phyloP scores from a whole-genome alignment of 2,888 invertebrate species.

The Macrophya alboannulata region DNA sequence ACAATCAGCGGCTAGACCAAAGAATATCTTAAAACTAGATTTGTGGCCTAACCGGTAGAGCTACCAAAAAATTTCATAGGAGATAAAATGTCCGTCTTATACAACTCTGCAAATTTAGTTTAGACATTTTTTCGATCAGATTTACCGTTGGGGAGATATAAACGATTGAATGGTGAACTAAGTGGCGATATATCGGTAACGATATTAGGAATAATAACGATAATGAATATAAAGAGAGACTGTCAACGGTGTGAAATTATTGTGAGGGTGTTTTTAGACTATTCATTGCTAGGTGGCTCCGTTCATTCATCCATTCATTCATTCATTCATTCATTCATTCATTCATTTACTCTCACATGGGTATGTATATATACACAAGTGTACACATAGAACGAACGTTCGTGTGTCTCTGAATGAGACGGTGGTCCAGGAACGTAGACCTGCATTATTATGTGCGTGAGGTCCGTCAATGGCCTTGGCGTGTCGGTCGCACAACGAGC shows the following conservation, averaged over 20 bases:
- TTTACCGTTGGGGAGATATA: not conserved
- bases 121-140: not conserved
- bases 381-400: slow-evolving; percentile 59
- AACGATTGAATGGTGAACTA: not conserved
- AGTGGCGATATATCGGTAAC: not conserved
- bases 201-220: not conserved
- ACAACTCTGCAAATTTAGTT: not conserved
- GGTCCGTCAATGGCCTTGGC: slow-evolving; percentile 65
- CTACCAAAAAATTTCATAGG: not conserved
- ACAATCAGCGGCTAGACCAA: not conserved
- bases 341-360: not conserved
- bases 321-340: slow-evolving; percentile 34
- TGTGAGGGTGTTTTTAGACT: slow-evolving; percentile 38
- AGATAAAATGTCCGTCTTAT: not conserved
- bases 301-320: slow-evolving; percentile 57
- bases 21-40: not conserved
- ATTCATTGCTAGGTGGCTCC: slow-evolving; percentile 60
- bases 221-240: slow-evolving; percentile 34
- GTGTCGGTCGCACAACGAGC: slow-evolving; percentile 66
- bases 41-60: not conserved
- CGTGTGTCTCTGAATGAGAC: slow-evolving; percentile 68
- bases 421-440: slow-evolving; percentile 33
- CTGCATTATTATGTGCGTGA: slow-evolving; percentile 62
- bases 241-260: slow-evolving; percentile 57
- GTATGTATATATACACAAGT: not conserved